A percentile compares a stretch with the other conserved stretches of the same genome.
Conservation (phyloP, 2,113 vertebrate genomes). For the Rhombomys opimus region DNA sequence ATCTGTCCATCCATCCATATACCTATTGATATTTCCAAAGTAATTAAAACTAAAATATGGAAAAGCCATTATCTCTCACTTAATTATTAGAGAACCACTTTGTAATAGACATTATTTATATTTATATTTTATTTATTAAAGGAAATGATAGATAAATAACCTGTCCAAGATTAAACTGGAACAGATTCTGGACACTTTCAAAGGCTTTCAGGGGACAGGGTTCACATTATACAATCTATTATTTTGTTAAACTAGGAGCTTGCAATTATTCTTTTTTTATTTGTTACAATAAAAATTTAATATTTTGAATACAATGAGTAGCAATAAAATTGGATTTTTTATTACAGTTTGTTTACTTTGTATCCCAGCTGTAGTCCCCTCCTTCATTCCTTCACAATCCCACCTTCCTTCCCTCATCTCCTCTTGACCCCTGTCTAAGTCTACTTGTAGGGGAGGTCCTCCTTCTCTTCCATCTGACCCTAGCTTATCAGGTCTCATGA, state of each 20-base stretch:
- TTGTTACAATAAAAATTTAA: too few relatives aligned
- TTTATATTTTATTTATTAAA: background rate
- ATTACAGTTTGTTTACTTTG: too few relatives aligned
- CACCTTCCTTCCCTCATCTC: too few relatives aligned
- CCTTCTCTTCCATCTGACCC: too few relatives aligned
- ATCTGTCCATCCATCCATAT: background rate
- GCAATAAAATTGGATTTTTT: too few relatives aligned
- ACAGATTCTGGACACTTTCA: background rate
- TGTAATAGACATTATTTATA: background rate
- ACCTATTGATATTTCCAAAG: background rate
- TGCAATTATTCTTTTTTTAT: background rate
- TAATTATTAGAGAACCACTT: conserved; percentile 34
- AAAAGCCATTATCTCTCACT: background rate
- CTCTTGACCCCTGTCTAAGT: too few relatives aligned
- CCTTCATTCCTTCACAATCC: too few relatives aligned
- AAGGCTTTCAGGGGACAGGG: background rate
- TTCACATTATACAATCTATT: background rate
- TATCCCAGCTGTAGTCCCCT: too few relatives aligned
- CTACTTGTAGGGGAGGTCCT: too few relatives aligned
- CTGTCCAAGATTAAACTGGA: background rate
- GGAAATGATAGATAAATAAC: background rate
- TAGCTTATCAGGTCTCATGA: too few relatives aligned
- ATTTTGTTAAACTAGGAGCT: background rate
- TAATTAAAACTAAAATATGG: background rate
- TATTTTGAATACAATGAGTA: too few relatives aligned